Percentiles rank a stretch among this genome's conserved stretches.
Evolutionary conservation across 2,113 vertebrate genomes (phyloP).

Genomic region (Myiagra hebetior): DNA sequence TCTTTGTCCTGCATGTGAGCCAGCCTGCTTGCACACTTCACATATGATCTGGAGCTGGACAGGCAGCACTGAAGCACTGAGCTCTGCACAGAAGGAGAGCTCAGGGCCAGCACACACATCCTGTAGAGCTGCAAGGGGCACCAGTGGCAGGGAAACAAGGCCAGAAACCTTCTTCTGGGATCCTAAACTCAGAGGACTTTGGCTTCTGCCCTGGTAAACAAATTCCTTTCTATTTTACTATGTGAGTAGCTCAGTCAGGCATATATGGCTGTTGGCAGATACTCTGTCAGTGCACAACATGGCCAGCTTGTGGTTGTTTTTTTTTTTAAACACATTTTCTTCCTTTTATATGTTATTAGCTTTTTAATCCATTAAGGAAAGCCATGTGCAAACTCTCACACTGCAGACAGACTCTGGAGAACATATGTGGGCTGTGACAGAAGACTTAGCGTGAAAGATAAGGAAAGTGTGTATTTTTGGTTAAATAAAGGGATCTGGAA

Average conservation of each 20-base stretch:
- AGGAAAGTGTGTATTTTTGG: not conserved
- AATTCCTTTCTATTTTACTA: not conserved
- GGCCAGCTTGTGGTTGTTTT: not conserved
- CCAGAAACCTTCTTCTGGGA: not conserved
- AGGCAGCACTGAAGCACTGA: not conserved
- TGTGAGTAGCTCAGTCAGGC: not conserved
- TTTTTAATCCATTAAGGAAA: not conserved
- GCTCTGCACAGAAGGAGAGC: not conserved
- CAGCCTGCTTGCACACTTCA: not conserved
- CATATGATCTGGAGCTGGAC: not conserved
- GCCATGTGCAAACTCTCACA: not conserved
- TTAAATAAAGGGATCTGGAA: not conserved
- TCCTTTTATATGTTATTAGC: not conserved
- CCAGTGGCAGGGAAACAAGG: not conserved
- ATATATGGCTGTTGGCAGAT: not conserved
- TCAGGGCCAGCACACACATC: not conserved
- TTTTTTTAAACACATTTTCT: not conserved
- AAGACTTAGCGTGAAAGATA: not conserved
- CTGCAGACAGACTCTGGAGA: not conserved
- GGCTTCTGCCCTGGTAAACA: not conserved
- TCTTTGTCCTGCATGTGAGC: not conserved
- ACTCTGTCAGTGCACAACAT: not conserved
- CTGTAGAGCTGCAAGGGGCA: accelerated
- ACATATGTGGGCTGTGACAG: not conserved
- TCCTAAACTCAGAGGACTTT: not conserved